Evolutionary conservation across 92 coral and sea anemone genomes (phyloP).

Genomic region (Phenganax subtilis): DNA sequence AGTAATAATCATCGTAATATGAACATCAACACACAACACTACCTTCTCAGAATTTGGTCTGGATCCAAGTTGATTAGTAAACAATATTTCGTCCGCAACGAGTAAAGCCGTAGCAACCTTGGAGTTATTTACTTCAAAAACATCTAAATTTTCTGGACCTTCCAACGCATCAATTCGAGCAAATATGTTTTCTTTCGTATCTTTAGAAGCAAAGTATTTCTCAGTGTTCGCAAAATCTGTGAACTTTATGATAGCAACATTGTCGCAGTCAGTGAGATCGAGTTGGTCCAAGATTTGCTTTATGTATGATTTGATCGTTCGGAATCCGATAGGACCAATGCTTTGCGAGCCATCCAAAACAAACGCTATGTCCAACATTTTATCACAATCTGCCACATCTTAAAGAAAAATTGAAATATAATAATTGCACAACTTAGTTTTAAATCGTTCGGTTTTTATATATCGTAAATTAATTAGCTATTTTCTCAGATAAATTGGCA

Average conservation of each 20-base stretch:
- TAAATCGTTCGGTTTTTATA: neutral
- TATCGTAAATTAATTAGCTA: neutral
- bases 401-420: neutral
- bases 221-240: neutral
- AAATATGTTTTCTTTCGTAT: neutral
- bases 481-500: neutral
- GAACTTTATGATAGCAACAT: conserved; percentile 23
- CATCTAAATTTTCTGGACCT: neutral
- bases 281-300: conserved; percentile 11
- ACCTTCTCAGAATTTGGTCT: conserved; percentile 26
- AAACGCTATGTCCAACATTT: conserved; percentile 9
- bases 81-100: conserved; percentile 9
- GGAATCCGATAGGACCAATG: conserved; percentile 23
- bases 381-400: neutral
- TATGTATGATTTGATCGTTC: conserved; percentile 13
- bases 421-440: neutral
- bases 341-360: conserved; percentile 22
- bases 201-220: neutral
- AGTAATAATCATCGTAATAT: neutral
- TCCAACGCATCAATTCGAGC: conserved; percentile 16
- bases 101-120: neutral
- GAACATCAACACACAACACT: neutral
- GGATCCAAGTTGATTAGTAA: conserved; percentile 14
- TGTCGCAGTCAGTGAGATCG: conserved; percentile 11
- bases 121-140: conserved; percentile 4